A percentile compares a stretch with the other conserved stretches of the same genome.
These are phyloP conservation scores for Piaya cayana DNA, from an alignment of 2,113 vertebrate genomes.

Conservation along the genomic window DNA sequence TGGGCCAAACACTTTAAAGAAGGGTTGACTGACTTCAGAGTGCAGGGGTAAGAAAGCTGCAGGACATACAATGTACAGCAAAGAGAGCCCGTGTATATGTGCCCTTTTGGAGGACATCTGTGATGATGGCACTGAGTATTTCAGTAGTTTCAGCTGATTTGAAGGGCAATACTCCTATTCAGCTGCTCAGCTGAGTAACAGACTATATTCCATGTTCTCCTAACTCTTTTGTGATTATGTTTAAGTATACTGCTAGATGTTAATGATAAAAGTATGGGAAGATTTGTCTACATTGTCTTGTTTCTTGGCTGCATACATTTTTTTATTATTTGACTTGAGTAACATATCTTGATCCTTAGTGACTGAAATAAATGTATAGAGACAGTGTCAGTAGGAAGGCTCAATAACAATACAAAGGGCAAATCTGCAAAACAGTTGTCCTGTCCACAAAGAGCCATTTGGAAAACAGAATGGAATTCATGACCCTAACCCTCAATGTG, in stretches of 20 bases:
- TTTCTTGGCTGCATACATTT: background rate
- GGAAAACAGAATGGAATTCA: constrained; percentile 8
- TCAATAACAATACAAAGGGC: background rate
- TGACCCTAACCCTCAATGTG: background rate
- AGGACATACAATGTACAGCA: background rate
- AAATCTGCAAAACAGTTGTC: background rate
- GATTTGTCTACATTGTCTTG: background rate
- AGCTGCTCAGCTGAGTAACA: background rate
- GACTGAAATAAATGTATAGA: background rate
- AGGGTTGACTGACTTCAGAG: constrained; percentile 45
- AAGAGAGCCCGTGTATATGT: background rate
- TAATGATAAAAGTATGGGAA: background rate
- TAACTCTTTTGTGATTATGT: background rate
- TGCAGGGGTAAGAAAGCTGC: background rate
- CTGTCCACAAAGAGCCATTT: background rate
- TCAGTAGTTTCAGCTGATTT: background rate
- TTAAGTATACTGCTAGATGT: background rate
- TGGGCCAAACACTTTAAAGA: constrained; percentile 29
- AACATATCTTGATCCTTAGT: background rate
- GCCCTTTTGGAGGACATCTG: constrained; percentile 22
- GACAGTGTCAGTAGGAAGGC: background rate
- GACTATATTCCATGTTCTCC: background rate
- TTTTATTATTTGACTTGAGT: background rate
- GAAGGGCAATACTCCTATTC: background rate
- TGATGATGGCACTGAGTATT: background rate